A percentile compares a stretch with the other conserved stretches of the same genome.
phyloP scores from a whole-genome alignment of 1,140 invertebrate species.

The Atta texana region DNA sequence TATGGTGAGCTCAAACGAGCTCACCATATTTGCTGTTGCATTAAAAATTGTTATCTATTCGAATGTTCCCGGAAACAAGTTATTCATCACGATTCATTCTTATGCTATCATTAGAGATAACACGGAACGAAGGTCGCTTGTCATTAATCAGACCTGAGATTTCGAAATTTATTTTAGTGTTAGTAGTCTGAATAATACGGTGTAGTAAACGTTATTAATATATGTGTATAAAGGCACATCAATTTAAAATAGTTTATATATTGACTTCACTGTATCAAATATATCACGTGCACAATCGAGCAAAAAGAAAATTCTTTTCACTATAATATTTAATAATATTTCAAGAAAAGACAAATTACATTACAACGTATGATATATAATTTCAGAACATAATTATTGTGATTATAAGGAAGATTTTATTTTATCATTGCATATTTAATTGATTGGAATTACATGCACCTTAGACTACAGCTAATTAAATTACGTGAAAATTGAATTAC shows the following conservation, averaged over 20 bases:
- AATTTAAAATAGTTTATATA: not conserved
- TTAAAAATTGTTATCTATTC: conserved; percentile 57
- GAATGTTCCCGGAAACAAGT: conserved; percentile 62
- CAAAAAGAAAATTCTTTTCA: conserved; percentile 1
- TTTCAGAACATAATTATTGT: not conserved
- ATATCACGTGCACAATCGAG: conserved; percentile 9
- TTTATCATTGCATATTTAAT: not conserved
- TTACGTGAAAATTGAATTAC: conserved; percentile 3
- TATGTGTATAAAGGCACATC: not conserved
- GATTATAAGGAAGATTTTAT: not conserved
- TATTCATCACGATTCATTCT: conserved; percentile 35
- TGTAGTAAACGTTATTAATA: not conserved
- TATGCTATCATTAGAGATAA: conserved; percentile 39
- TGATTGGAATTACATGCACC: not conserved
- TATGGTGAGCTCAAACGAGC: not conserved
- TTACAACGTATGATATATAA: conserved; percentile 8
- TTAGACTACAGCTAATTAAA: not conserved
- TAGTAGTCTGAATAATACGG: not conserved
- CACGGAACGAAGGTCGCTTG: not conserved
- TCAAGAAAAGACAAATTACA: conserved; percentile 16
- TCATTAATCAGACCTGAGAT: conserved; percentile 14
- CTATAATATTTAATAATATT: not conserved
- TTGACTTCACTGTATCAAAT: not conserved
- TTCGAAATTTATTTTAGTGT: conserved; percentile 25
- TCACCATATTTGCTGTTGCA: conserved; percentile 29